Conservation (phyloP, 2,113 vertebrate genomes). For the Glareola pratincola region DNA sequence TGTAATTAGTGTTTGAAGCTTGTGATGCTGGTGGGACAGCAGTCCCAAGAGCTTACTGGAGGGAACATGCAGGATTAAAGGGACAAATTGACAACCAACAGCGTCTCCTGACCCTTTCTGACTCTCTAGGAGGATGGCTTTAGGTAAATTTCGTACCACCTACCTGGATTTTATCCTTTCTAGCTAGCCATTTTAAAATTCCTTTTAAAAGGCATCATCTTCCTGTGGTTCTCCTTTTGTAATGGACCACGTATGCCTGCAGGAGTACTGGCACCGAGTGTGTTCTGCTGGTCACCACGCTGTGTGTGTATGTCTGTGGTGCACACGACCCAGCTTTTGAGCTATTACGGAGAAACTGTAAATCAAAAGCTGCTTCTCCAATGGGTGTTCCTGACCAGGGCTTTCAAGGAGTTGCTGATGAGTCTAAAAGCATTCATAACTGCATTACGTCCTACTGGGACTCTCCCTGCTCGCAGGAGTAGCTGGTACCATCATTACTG, state of each 20-base stretch:
- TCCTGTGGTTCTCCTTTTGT: neutral
- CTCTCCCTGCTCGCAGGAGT: neutral
- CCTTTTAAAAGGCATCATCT: neutral
- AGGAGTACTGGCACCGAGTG: rapidly evolving
- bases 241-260: neutral
- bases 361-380: neutral
- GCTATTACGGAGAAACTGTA: neutral
- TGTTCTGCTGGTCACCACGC: neutral
- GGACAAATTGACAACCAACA: neutral
- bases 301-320: neutral
- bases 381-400: neutral
- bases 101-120: neutral
- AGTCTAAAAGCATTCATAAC: neutral
- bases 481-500: neutral
- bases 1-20: neutral
- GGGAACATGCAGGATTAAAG: neutral
- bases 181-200: neutral
- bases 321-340: neutral
- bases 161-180: neutral
- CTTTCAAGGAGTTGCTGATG: neutral
- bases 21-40: neutral
- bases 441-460: rapidly evolving
- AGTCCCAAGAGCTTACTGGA: neutral
- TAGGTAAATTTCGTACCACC: neutral
- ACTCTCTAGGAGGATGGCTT: neutral